phyloP scores from a whole-genome alignment of 2,888 invertebrate genomes.

The Melinopterus prodromus region DNA sequence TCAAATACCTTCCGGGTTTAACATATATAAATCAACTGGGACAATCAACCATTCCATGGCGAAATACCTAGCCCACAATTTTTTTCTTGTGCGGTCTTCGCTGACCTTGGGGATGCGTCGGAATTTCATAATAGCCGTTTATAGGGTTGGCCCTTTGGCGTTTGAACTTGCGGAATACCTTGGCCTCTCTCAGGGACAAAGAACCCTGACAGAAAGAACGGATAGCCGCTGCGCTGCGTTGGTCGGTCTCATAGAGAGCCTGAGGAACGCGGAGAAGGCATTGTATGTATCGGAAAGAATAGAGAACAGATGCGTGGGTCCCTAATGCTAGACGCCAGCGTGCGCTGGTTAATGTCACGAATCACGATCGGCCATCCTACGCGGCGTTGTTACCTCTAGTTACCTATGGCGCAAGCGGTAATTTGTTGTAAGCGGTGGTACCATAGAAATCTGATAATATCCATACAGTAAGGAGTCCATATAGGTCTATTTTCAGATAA shows the following conservation, averaged over 20 bases:
- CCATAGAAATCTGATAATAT: too few relatives aligned
- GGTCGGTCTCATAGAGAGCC: not conserved
- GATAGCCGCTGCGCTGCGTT: not conserved
- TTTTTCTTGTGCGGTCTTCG: not conserved
- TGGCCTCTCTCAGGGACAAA: not conserved
- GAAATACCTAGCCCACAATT: not conserved
- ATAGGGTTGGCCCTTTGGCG: not conserved
- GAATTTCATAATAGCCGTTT: not conserved
- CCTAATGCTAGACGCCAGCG: constrained; percentile 4
- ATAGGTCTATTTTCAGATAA: too few relatives aligned
- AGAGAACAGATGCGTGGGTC: not conserved
- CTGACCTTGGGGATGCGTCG: not conserved
- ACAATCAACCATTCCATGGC: not conserved
- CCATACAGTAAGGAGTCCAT: too few relatives aligned
- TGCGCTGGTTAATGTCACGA: not conserved
- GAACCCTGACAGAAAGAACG: not conserved
- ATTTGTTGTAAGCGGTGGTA: not conserved
- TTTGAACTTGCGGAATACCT: not conserved
- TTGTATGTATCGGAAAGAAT: constrained; percentile 4
- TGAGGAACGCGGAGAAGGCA: not conserved
- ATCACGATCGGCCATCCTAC: constrained; percentile 4
- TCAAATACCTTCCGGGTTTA: not conserved
- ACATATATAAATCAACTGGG: not conserved
- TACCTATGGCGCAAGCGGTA: not conserved
- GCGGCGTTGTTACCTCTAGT: not conserved